Evolutionary conservation across 2,888 invertebrate genomes (phyloP), one percentile per base, ranked within the genome.

Genomic region (Lumbricus terrestris): DNA sequence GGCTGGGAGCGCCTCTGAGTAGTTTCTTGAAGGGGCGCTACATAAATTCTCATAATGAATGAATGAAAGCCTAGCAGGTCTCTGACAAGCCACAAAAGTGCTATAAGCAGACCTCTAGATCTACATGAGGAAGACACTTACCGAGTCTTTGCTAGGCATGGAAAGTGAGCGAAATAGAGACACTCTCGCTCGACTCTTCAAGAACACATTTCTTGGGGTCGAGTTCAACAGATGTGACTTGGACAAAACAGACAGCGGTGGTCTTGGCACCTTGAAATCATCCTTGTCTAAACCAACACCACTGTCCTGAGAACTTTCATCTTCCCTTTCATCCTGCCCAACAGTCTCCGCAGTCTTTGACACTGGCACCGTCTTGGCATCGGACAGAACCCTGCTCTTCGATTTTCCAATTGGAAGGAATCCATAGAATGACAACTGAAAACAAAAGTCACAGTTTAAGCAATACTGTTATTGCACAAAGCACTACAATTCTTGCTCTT

Each of bases 231-330:
- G 37, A 34, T 85, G 85, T 37, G 85, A 6, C 85, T 85, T 85
- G 34, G 85, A 85, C 85, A 85, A 37, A 34, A 85, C 85, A 35
- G 85, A 85, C 85, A 85, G 18, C 8, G 85, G 85, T 20, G n/a
- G 85, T 33, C 85, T 16, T 35, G 85, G 85, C 37, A 85, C 37
- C 23, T 85, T 85, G 85, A 85, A 85, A 37, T 85, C 85, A 85
- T 85, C 85, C 23, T 85, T 85, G 35, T 85, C 85, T 35, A 85
- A 85, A 35, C 85, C 85, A 85, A 85, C 6, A 6, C 85, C 85
- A 37, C 85, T 85, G 85, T 85, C 85, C 34, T 85, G 85, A 11
- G 85, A 85, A 37, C 85, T 85, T 85, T 85, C 85, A 85, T 85
- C 85, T 85, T 85, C 85, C 85, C 37, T 85, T 37, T 34, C 85